phyloP scores from a whole-genome alignment of 1,140 invertebrate species.

The Tetraneura akinire region DNA sequence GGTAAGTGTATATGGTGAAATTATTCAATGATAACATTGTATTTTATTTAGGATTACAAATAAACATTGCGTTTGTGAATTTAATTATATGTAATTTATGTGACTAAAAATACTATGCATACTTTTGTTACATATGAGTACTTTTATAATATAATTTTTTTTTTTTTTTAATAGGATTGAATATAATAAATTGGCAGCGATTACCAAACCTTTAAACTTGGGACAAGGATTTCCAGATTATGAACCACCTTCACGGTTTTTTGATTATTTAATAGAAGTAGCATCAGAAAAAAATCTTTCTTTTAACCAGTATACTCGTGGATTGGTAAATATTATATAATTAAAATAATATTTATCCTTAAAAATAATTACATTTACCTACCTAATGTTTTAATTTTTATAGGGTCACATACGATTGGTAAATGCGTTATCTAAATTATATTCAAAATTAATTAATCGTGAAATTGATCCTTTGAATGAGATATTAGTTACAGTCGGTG shows the following conservation, averaged over 20 bases:
- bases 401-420: slow-evolving; percentile 91
- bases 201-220: slow-evolving; percentile 91
- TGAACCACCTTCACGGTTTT: slow-evolving; percentile 62
- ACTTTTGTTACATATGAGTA: no score
- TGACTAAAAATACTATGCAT: no score
- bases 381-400: no score
- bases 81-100: no score
- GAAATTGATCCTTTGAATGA: slow-evolving; percentile 80
- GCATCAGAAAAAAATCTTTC: slow-evolving; percentile 71
- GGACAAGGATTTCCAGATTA: slow-evolving; percentile 98
- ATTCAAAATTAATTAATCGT: slow-evolving; percentile 74
- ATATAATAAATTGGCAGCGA: slow-evolving; percentile 82
- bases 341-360: no score
- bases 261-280: slow-evolving; percentile 72
- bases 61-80: no score
- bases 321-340: slow-evolving; percentile 67
- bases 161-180: slow-evolving; percentile 95
- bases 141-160: no score
- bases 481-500: slow-evolving; percentile 85
- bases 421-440: slow-evolving; percentile 80
- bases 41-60: no score
- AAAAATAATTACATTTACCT: background rate
- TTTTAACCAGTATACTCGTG: slow-evolving; percentile 88
- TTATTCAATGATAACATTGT: no score
- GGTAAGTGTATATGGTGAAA: slow-evolving; percentile 78